phyloP scores from a whole-genome alignment of 2,888 invertebrate genomes.

The Apodemia duryi region DNA sequence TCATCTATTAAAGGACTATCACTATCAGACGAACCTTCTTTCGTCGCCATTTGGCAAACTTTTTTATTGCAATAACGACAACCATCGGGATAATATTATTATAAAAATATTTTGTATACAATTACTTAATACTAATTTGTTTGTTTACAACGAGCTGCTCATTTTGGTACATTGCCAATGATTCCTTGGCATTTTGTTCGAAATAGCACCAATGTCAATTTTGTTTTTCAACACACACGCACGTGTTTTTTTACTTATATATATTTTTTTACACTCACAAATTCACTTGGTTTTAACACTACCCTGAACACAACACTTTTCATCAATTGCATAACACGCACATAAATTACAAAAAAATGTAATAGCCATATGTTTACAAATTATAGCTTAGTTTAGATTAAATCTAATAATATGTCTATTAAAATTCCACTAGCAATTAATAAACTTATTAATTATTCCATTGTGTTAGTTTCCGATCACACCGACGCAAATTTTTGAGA shows the following conservation, averaged over 20 bases:
- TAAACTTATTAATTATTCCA: slow-evolving; percentile 25
- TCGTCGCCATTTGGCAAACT: slow-evolving; percentile 53
- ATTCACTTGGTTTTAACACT: neutral
- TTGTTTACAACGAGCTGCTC: slow-evolving; percentile 76
- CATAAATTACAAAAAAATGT: neutral
- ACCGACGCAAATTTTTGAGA: slow-evolving; percentile 41
- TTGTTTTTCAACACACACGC: slow-evolving; percentile 63
- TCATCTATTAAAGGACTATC: slow-evolving; percentile 70
- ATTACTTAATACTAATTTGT: slow-evolving; percentile 56
- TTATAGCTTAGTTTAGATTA: neutral
- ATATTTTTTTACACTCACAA: slow-evolving; percentile 13
- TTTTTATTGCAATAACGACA: slow-evolving; percentile 35
- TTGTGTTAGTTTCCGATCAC: slow-evolving; percentile 39
- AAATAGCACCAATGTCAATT: slow-evolving; percentile 76
- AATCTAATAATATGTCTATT: neutral
- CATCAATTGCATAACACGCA: neutral
- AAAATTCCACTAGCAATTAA: neutral
- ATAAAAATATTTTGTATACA: slow-evolving; percentile 39
- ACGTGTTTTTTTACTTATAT: slow-evolving; percentile 26
- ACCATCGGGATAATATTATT: slow-evolving; percentile 35
- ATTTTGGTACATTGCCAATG: slow-evolving; percentile 62
- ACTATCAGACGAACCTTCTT: slow-evolving; percentile 59
- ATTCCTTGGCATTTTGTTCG: slow-evolving; percentile 60
- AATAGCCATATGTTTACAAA: neutral
- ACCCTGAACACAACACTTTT: neutral